Evolutionary conservation across 2,797 vertebrate species (phyloP).

Genomic region (Pristis pectinata): DNA sequence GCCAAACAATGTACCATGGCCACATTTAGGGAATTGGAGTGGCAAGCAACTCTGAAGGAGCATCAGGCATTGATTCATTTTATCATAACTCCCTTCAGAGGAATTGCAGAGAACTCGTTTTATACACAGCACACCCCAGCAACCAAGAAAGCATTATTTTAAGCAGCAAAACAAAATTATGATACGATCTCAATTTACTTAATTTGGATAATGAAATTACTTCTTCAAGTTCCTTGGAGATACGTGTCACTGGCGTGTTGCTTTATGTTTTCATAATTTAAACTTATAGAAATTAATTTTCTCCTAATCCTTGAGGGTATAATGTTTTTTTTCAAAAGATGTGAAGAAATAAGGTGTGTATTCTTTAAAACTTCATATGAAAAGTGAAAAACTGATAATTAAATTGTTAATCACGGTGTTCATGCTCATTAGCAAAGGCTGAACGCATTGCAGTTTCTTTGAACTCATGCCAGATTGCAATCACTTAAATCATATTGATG

Average conservation of each 20-base stretch:
- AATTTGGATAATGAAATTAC: constrained; percentile 5
- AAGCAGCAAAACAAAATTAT: constrained; percentile 8
- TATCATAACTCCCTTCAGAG: neutral
- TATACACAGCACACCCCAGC: neutral
- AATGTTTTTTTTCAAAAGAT: neutral
- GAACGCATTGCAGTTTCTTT: constrained; percentile 53
- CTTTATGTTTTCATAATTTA: neutral
- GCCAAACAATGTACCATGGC: neutral
- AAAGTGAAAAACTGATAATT: constrained; percentile 46
- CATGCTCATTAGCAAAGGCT: constrained; percentile 63
- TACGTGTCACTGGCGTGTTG: neutral
- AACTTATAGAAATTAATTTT: constrained; percentile 28
- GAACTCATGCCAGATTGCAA: constrained; percentile 60
- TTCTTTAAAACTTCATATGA: constrained; percentile 17
- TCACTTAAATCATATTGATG: constrained; percentile 64
- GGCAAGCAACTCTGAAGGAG: neutral
- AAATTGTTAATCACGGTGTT: constrained; percentile 60
- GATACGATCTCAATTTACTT: neutral
- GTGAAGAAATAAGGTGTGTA: neutral
- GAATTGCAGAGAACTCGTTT: neutral
- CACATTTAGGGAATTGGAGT: neutral
- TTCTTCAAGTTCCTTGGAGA: neutral
- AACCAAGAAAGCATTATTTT: neutral
- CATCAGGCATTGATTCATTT: neutral
- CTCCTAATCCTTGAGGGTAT: neutral